Conservation (phyloP, 2,888 invertebrate genomes). For the Masnerella sp. region DNA sequence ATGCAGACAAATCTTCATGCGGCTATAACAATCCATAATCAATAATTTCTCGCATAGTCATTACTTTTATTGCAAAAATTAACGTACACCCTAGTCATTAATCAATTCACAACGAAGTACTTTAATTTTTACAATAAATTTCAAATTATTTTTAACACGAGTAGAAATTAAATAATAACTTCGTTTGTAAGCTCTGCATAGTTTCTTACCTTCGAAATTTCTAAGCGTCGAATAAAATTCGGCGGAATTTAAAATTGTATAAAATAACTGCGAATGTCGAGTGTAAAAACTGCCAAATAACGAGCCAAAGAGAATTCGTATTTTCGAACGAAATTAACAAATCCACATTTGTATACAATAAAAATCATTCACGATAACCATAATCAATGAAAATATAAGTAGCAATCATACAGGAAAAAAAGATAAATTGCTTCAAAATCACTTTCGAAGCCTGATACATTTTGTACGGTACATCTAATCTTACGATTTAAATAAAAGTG, state of each 20-base stretch:
- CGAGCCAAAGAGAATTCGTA: conserved; percentile 35
- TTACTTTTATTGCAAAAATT: conserved; percentile 47
- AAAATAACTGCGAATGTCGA: conserved; percentile 26
- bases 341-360: conserved; percentile 47
- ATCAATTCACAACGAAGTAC: conserved; percentile 36
- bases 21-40: conserved; percentile 38
- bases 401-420: conserved; percentile 24
- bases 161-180: conserved; percentile 22
- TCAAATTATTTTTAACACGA: conserved; percentile 32
- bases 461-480: conserved; percentile 48
- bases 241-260: conserved; percentile 27
- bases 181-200: conserved; percentile 33
- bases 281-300: conserved; percentile 47
- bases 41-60: conserved; percentile 11
- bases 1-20: conserved; percentile 33
- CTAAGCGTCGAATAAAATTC: conserved; percentile 24
- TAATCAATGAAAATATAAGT: conserved; percentile 6
- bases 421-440: conserved; percentile 38
- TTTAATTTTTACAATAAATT: conserved; percentile 49
- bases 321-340: conserved; percentile 47
- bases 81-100: conserved; percentile 17
- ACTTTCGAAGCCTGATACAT: conserved; percentile 47
- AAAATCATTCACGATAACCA: conserved; percentile 26
- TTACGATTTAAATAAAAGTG: conserved; percentile 40
- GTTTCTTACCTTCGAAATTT: conserved; percentile 37